Conservation (phyloP, 1,140 invertebrate species). For the Dufourea novaeangliae region DNA sequence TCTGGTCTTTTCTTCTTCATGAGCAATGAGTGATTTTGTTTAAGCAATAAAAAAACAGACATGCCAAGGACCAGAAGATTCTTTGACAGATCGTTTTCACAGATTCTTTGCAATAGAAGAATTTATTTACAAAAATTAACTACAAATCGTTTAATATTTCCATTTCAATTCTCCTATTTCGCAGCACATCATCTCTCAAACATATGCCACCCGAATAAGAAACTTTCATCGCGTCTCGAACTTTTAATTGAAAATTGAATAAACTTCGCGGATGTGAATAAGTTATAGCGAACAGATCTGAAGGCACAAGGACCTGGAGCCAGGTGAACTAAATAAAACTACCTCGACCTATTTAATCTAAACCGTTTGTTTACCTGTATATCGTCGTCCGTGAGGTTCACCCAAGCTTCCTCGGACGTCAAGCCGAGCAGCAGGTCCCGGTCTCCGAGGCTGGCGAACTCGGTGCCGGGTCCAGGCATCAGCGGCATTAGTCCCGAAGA, state of each 20-base stretch:
- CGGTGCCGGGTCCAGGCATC: slow-evolving; percentile 83
- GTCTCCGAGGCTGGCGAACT: slow-evolving; percentile 92
- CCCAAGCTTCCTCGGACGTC: slow-evolving; percentile 83
- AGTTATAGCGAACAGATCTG: not conserved
- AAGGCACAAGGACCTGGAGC: not conserved
- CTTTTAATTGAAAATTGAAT: not conserved
- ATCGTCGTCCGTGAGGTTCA: slow-evolving; percentile 78
- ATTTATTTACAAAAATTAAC: too few relatives aligned
- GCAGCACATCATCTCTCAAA: not conserved
- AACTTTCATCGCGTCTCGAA: not conserved
- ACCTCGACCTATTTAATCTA: not conserved
- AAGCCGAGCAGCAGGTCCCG: slow-evolving; percentile 89
- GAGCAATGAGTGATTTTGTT: too few relatives aligned
- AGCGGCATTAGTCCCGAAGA: slow-evolving; percentile 78
- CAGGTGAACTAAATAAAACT: not conserved
- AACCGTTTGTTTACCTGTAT: slow-evolving; percentile 68
- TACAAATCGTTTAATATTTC: too few relatives aligned
- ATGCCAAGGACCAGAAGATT: too few relatives aligned
- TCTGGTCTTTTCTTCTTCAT: too few relatives aligned
- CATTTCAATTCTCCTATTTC: not conserved
- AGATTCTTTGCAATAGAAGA: too few relatives aligned
- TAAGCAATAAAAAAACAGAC: too few relatives aligned
- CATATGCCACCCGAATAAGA: not conserved
- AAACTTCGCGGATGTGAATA: not conserved
- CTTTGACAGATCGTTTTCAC: too few relatives aligned